These are phyloP conservation scores for Platichthys stellatus DNA, from an alignment of 2,113 vertebrate species.

Conservation along the genomic window DNA sequence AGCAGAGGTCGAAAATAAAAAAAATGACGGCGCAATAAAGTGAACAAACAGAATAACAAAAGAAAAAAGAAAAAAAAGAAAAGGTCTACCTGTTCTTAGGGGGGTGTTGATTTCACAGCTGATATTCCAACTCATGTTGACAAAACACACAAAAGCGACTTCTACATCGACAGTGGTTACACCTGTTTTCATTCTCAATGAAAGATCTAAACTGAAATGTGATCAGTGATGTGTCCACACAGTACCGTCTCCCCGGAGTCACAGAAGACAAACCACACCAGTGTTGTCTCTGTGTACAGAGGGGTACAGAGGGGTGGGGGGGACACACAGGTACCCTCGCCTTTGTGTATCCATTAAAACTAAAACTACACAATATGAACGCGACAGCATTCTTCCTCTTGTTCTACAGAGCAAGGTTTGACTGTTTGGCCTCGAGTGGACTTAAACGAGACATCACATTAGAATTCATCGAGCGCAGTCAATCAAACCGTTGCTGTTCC, in stretches of 20 bases:
- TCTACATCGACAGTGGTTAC: constrained; percentile 43
- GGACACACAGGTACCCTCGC: too few species aligned
- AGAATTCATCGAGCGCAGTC: too few species aligned
- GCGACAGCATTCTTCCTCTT: too few species aligned
- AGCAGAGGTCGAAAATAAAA: not conserved
- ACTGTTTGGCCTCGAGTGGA: too few species aligned
- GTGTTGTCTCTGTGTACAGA: too few species aligned
- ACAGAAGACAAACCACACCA: too few species aligned
- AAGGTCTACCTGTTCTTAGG: constrained; percentile 20
- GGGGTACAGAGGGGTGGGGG: too few species aligned
- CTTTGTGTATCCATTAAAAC: too few species aligned
- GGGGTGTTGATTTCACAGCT: constrained; percentile 34
- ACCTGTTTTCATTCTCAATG: constrained; percentile 6
- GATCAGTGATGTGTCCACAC: constrained; percentile 18
- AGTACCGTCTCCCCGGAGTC: not conserved
- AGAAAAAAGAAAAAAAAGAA: not conserved
- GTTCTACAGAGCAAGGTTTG: too few species aligned
- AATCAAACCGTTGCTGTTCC: too few species aligned
- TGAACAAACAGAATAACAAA: not conserved
- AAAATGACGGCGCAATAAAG: not conserved
- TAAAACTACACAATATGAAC: too few species aligned
- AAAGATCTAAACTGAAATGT: not conserved
- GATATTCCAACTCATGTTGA: constrained; percentile 8
- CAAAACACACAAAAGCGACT: not conserved
- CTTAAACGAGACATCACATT: too few species aligned